Base-by-base conservation (phyloP, 2,797 vertebrate genomes). In the Propithecus perrieri region DNA sequence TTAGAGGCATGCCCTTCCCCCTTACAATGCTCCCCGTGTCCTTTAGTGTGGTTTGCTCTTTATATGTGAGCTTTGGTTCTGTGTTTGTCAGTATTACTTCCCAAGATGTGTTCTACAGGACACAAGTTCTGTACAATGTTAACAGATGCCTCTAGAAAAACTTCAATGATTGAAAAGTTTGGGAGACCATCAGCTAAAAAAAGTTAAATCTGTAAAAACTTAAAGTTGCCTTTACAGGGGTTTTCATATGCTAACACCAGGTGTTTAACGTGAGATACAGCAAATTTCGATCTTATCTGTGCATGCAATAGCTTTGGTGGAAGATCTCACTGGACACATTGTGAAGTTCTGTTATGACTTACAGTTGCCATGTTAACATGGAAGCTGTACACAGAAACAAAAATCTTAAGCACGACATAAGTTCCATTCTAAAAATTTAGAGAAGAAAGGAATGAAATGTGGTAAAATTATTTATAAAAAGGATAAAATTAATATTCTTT, bases 281-380 rank as follows among this genome's bases (percentile, higher is more conserved):
- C 26, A 95, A 50, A 72, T 71, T 90, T 92, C 74, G 18, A 85
- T 91, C 53, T 81, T 92, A 65, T 87, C 80, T 81, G 65, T 41
- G 35, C 11, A 26, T 41, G 33, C 30, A 69, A 26, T 83, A n/a
- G 24, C 9, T 85, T 84, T n/a, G 38, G 46, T 87, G 85, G 30
- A 87, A 63, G n/a, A 71, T 57, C 24, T 89, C 53, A 57, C 33
- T 53, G 61, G 71, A 61, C 14, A 63, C 17, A 4, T 46, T 59
- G 9, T 69, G 71, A 83, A 80, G n/a, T 75, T 53, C 43, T 53
- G 9, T 55, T 69, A 71, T 67, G 50, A 80, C 48, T 93, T 90
- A 41, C 1, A 46, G 26, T 46, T 79, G 35, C 26, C 65, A 17
- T 20, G 30, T 85, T 61, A 85, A 59, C 75, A 55, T 43, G 33